Base-by-base conservation (phyloP, 2,113 vertebrate species). In the Rhinopomastus cyanomelas region DNA sequence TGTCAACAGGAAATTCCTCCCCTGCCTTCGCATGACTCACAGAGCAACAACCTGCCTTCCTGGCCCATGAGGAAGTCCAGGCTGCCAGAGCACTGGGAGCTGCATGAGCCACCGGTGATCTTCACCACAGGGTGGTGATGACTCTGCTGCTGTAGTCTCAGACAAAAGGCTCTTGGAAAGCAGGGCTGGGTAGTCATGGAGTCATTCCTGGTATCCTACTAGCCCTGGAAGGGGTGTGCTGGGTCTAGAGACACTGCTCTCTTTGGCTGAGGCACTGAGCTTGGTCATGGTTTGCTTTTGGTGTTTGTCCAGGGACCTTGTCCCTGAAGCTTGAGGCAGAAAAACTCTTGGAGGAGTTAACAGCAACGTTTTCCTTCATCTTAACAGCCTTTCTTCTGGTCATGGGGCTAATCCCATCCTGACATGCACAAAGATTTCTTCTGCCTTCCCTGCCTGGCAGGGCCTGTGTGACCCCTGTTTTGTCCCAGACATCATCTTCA, bases 1-100 rank as follows among this genome's bases (percentile, higher is more conserved):
- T 89, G 93, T 91, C 95, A 93, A 92, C 91, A 95, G 93, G 95
- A 96, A 95, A 95, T 88, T 94, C 87, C 76, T 61, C 76, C 65
- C 42, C 82, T 87, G 76, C 72, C 74, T 81, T 55, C 19, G 1
- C 27, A 5, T 92, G 94, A 91, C 79, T 93, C 91, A 90, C 4
- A 3, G 61, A 78, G 51, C 59, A 49, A 76, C 59, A 49, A 76
- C 84, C 87, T 73, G 57, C 39, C 0, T 90, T 92, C 82, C 89
- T 44, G n/a, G 4, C 16, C 60, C 13, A 1, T 36, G 66, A 85
- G 51, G 65, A 32, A 82, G 81, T 57, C 7, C 5, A 39, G 65
- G 36, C 66, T 36, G 44, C 42, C 60, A 7, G 3, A 17, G 9
- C 9, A 2, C 6, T 26, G 30, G 73, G 73, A 86, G 53, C 72